These are phyloP conservation scores for Drepana falcataria DNA, from an alignment of 2,888 invertebrate genomes.

Conservation along the genomic window DNA sequence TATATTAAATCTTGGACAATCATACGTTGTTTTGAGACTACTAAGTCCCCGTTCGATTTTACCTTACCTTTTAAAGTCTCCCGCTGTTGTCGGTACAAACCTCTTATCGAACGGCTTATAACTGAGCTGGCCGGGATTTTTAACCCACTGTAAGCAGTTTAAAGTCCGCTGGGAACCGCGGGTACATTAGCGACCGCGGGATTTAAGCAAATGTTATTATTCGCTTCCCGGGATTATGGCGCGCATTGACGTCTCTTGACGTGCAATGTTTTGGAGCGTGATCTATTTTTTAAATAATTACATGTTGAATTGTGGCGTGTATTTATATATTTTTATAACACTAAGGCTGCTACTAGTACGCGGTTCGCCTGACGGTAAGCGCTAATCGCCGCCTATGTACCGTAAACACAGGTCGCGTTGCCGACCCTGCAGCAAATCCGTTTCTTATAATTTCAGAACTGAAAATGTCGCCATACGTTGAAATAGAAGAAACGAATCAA, in stretches of 20 bases:
- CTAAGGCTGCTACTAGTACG: too few relatives aligned
- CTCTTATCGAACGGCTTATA: conserved; percentile 39
- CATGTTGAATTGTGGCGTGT: not conserved
- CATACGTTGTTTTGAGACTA: not conserved
- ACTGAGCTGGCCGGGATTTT: conserved; percentile 46
- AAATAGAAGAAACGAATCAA: too few relatives aligned
- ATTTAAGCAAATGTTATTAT: conserved; percentile 63
- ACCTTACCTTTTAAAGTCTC: conserved; percentile 14
- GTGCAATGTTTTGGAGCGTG: not conserved
- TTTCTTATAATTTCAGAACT: too few relatives aligned
- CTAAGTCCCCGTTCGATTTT: conserved; percentile 4
- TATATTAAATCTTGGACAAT: not conserved
- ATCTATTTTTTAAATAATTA: not conserved
- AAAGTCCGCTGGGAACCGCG: conserved; percentile 51
- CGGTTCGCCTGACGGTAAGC: too few relatives aligned
- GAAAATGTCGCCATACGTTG: too few relatives aligned
- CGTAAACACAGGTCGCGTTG: too few relatives aligned
- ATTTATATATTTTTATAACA: too few relatives aligned
- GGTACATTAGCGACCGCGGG: conserved; percentile 57
- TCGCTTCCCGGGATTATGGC: conserved; percentile 38
- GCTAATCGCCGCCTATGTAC: too few relatives aligned
- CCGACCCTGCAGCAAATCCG: too few relatives aligned
- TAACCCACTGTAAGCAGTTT: conserved; percentile 62
- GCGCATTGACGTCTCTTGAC: conserved; percentile 21
- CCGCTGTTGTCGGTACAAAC: conserved; percentile 16